Base-by-base conservation (phyloP, 2,797 vertebrate species). In the Catamblyrhynchus diadema region DNA sequence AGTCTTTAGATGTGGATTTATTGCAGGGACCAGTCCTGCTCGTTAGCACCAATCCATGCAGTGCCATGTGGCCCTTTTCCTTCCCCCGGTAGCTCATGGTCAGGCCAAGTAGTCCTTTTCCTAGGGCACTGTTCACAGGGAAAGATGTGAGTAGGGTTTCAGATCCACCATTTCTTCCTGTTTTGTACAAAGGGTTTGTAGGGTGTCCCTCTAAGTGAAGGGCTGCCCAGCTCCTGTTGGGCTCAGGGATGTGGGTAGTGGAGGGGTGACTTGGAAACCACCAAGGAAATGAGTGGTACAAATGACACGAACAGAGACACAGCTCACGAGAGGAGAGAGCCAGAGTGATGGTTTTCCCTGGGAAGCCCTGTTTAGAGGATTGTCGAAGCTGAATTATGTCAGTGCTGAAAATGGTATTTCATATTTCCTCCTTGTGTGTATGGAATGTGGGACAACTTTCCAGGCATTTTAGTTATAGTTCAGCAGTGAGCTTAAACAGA, bases 361-460 rank as follows among this genome's bases (percentile, higher is more conserved):
- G 41, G 35, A 67, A 77, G 25, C 10, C 28, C 19, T 42, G 0
- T 44, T 33, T 42, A 67, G 57, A 96, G 94, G 72, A 32, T 67
- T 94, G 16, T 53, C 53, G 32, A 92, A 73, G 32, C 44, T 80
- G 53, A 47, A 79, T 78, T 87, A 93, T 4, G 33, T 81, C 59
- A 98, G 97, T 71, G 92, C 94, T 16, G 97, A 98, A 47, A 97
- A 97, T 4, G 96, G 95, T 44, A 92, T 97, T 65, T 96, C 91
- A 1, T 97, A 91, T 41, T 94, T 96, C 54, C 82, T 96, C 20
- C 90, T 85, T 35, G 87, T 86, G 23, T 96, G 89, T 94, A 97
- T 97, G 53, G 16, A 94, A 94, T 5, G 30, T 94, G 67, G 86
- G 90, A 74, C 51, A 94, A 48, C 67, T 90, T 92, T 85, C 86